These are phyloP conservation scores for Atherinosoma microstoma DNA, from an alignment of 2,797 vertebrate genomes.

Conservation along the genomic window DNA sequence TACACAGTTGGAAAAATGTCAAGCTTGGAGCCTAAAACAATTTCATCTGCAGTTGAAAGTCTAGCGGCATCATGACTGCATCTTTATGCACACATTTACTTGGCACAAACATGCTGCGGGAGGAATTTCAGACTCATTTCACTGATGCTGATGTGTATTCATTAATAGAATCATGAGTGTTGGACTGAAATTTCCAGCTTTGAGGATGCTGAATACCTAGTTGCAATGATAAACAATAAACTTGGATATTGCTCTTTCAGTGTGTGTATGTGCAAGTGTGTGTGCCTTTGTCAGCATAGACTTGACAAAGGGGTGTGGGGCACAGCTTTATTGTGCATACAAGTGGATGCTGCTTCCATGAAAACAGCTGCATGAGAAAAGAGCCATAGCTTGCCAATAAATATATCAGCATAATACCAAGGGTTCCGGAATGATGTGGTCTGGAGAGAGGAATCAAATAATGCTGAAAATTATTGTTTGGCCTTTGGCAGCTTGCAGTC, in stretches of 20 bases:
- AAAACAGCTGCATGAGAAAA: neutral
- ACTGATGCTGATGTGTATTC: neutral
- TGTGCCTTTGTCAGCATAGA: neutral
- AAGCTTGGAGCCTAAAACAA: neutral
- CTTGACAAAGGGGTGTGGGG: neutral
- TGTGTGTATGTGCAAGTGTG: neutral
- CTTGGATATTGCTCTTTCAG: neutral
- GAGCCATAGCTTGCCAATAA: neutral
- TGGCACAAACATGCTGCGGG: neutral
- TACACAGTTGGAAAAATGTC: neutral
- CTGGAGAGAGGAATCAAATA: neutral
- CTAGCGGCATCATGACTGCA: neutral
- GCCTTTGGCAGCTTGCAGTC: neutral
- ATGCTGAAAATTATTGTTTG: neutral
- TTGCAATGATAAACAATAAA: neutral
- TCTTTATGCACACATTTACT: neutral
- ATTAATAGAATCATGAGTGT: neutral
- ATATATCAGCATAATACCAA: neutral
- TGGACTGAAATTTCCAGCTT: conserved; percentile 1
- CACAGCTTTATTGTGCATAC: neutral
- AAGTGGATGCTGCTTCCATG: neutral
- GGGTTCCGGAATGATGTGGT: neutral
- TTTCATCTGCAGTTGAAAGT: neutral
- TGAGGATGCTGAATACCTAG: neutral
- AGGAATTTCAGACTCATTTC: neutral